Conservation (phyloP, 2,888 invertebrate genomes). For the Graphium colonna region DNA sequence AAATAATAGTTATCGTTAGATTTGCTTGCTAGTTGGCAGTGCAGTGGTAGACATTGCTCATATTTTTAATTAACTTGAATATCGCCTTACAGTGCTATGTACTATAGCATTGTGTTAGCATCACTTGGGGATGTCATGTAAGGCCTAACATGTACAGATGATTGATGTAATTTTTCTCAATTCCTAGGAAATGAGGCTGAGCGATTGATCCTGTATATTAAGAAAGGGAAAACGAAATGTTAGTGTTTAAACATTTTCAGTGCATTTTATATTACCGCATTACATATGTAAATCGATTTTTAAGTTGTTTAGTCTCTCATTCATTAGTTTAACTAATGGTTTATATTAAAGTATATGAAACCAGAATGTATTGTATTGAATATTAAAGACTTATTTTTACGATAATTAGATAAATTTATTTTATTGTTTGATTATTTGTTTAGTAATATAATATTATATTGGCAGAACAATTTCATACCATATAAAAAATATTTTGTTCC, state of each 20-base stretch:
- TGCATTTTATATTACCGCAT: slow-evolving; percentile 47
- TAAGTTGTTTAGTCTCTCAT: slow-evolving; percentile 46
- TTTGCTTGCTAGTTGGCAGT: neutral
- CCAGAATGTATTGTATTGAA: slow-evolving; percentile 35
- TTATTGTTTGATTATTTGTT: slow-evolving; percentile 1
- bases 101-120: slow-evolving; percentile 25
- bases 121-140: slow-evolving; percentile 27
- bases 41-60: neutral
- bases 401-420: slow-evolving; percentile 42
- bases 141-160: slow-evolving; percentile 34
- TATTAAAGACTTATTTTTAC: slow-evolving; percentile 62
- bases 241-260: slow-evolving; percentile 17
- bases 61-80: neutral
- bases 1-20: slow-evolving; percentile 4
- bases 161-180: slow-evolving; percentile 12
- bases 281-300: slow-evolving; percentile 31
- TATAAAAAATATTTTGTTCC: slow-evolving; percentile 67
- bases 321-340: slow-evolving; percentile 64
- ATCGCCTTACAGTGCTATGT: neutral
- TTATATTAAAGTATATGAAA: slow-evolving; percentile 38
- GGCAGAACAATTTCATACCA: slow-evolving; percentile 30
- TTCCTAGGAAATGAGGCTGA: slow-evolving; percentile 9
- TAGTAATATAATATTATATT: slow-evolving; percentile 18
- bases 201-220: slow-evolving; percentile 3
- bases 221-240: slow-evolving; percentile 3